phyloP scores from a whole-genome alignment of 2,888 invertebrate species.

The Ischnura elegans region DNA sequence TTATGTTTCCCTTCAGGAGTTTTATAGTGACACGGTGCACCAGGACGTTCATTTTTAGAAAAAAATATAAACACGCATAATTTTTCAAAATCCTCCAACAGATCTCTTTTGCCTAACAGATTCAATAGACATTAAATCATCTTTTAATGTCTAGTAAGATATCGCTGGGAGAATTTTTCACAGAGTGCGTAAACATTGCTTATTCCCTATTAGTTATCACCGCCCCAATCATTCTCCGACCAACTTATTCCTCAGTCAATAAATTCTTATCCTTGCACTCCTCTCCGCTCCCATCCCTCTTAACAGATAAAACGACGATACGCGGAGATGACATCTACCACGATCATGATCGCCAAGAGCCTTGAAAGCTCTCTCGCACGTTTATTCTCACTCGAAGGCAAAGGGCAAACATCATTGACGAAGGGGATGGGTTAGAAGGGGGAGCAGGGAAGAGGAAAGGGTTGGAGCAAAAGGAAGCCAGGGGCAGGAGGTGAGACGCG shows the following conservation, averaged over 20 bases:
- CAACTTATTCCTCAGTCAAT: not conserved
- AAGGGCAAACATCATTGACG: not conserved
- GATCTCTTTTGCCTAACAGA: not conserved
- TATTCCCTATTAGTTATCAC: not conserved
- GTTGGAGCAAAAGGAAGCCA: not conserved
- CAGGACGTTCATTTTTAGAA: not conserved
- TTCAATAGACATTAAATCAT: constrained; percentile 3
- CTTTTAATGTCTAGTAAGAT: not conserved
- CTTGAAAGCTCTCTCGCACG: not conserved
- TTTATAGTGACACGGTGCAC: not conserved
- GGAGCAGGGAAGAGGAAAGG: not conserved
- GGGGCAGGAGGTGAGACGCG: not conserved
- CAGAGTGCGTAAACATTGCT: not conserved
- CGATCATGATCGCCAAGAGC: not conserved
- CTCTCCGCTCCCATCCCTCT: not conserved
- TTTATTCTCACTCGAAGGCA: not conserved
- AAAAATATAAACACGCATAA: not conserved
- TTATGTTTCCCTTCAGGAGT: not conserved
- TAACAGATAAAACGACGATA: not conserved
- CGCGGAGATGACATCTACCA: not conserved
- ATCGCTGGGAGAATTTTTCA: not conserved
- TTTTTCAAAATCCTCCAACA: not conserved
- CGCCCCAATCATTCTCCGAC: not conserved
- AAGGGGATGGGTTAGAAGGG: not conserved
- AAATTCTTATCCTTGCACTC: constrained; percentile 9